Conservation (phyloP, 2,797 vertebrate species). For the Spheniscus humboldti region DNA sequence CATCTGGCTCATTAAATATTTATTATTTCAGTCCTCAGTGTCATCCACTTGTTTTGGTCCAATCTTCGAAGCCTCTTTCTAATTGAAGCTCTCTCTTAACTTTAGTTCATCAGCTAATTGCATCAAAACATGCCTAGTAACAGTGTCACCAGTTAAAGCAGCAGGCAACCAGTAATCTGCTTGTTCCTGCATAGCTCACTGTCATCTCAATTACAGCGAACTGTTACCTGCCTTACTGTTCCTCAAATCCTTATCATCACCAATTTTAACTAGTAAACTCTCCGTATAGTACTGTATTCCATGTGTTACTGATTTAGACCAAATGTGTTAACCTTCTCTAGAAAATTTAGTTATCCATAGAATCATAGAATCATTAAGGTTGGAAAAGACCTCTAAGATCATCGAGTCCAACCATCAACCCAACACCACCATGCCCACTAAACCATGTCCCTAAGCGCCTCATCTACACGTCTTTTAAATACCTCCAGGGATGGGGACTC, state of each 20-base stretch:
- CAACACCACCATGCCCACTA: too few relatives aligned
- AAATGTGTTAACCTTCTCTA: neutral
- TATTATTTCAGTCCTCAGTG: neutral
- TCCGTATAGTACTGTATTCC: neutral
- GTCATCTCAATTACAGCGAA: neutral
- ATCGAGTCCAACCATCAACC: too few relatives aligned
- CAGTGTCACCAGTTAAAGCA: neutral
- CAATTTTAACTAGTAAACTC: neutral
- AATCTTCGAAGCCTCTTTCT: neutral
- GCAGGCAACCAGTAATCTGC: neutral
- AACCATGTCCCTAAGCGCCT: too few relatives aligned
- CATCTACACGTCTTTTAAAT: too few relatives aligned
- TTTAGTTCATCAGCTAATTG: neutral
- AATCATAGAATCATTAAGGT: too few relatives aligned
- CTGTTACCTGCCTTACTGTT: neutral
- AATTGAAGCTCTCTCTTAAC: neutral
- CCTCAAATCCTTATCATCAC: neutral
- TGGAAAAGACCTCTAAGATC: too few relatives aligned
- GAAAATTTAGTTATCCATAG: neutral
- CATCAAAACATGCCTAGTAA: neutral
- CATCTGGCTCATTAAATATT: neutral
- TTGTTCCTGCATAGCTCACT: neutral
- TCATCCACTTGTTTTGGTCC: neutral
- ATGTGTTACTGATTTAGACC: neutral
- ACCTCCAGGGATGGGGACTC: too few relatives aligned